Evolutionary conservation across 2,113 vertebrate species (phyloP).

Genomic region (Gobiocypris rarus): DNA sequence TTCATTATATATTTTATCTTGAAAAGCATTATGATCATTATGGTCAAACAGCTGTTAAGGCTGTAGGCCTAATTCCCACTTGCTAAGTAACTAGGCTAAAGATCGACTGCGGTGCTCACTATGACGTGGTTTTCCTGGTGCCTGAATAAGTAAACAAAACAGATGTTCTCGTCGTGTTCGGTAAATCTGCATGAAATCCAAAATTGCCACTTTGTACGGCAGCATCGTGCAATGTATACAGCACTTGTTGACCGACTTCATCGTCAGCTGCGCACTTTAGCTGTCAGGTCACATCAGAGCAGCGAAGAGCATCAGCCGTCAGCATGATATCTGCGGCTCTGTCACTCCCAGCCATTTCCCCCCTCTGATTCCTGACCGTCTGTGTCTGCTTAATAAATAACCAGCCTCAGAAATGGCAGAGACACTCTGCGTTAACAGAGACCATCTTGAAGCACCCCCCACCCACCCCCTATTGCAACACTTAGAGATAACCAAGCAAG

Average conservation of each 20-base stretch:
- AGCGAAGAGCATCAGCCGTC: constrained; percentile 41
- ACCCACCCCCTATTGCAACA: constrained; percentile 42
- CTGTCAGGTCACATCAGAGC: constrained; percentile 61
- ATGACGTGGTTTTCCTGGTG: constrained; percentile 22
- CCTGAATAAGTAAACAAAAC: constrained; percentile 62
- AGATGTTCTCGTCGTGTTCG: constrained; percentile 48
- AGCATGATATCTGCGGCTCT: constrained; percentile 54
- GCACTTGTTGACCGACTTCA: constrained; percentile 47
- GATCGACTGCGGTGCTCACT: background rate
- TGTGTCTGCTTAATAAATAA: constrained; percentile 64
- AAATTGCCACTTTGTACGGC: constrained; percentile 55
- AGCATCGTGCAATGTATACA: constrained; percentile 42
- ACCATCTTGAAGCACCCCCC: constrained; percentile 47
- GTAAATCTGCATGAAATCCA: constrained; percentile 41
- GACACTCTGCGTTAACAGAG: constrained; percentile 54
- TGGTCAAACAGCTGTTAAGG: background rate
- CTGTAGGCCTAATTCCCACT: background rate
- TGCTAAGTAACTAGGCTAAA: constrained; percentile 12
- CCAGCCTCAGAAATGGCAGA: constrained; percentile 54
- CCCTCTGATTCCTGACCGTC: constrained; percentile 50
- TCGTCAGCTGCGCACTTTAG: constrained; percentile 58
- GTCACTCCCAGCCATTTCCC: constrained; percentile 55
- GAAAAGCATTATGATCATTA: background rate
- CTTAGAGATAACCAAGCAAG: constrained; percentile 56
- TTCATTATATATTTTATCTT: background rate